Evolutionary conservation across 2,113 vertebrate genomes (phyloP).

Genomic region (Callionymus lyra): DNA sequence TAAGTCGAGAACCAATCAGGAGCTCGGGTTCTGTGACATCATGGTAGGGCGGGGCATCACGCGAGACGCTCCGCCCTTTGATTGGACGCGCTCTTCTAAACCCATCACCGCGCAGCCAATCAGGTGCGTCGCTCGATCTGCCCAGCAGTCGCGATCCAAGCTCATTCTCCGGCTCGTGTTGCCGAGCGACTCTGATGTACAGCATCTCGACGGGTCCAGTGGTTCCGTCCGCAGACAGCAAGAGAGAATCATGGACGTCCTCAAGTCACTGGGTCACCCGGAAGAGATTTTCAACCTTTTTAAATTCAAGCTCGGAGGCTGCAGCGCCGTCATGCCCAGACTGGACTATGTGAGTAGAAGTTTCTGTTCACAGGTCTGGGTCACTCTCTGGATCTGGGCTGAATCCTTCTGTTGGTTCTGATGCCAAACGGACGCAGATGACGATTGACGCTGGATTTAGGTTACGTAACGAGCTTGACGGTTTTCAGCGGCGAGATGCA

Average conservation of each 20-base stretch:
- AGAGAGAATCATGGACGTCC: constrained; percentile 78
- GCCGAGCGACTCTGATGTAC: constrained; percentile 12
- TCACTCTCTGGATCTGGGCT: too few species aligned
- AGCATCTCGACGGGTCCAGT: background rate
- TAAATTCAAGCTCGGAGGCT: constrained; percentile 82
- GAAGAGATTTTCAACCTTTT: constrained; percentile 88
- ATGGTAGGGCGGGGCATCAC: constrained; percentile 64
- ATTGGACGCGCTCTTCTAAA: constrained; percentile 43
- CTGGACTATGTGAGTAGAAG: constrained; percentile 77
- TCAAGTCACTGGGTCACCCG: constrained; percentile 83
- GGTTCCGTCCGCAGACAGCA: too few species aligned
- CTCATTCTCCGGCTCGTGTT: background rate
- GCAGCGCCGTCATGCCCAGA: constrained; percentile 69
- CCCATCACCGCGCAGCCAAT: constrained; percentile 59
- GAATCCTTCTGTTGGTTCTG: too few species aligned
- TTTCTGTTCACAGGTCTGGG: too few species aligned
- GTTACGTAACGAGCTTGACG: constrained; percentile 54
- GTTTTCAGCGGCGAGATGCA: constrained; percentile 12
- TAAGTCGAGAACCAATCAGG: constrained; percentile 48
- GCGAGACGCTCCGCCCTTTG: constrained; percentile 39
- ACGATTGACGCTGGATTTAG: constrained; percentile 34
- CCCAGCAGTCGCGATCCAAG: constrained; percentile 15
- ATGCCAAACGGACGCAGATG: constrained; percentile 6
- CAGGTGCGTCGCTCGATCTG: constrained; percentile 54
- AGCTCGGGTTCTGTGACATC: background rate